Conservation (phyloP, 2,888 invertebrate species). For the Clepsis dumicolana region DNA sequence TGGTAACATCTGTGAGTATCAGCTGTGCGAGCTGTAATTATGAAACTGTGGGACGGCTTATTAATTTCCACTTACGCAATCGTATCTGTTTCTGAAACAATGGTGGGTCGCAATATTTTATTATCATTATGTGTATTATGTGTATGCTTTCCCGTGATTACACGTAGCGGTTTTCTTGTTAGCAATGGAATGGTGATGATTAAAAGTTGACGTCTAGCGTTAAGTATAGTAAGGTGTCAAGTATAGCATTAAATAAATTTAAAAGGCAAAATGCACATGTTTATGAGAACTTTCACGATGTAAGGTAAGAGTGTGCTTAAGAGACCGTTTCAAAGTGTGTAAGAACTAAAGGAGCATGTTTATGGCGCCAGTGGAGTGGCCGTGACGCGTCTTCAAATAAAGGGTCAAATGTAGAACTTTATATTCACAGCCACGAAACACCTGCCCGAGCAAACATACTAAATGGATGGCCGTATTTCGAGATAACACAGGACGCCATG, state of each 20-base stretch:
- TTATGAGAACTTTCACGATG: slow-evolving; percentile 10
- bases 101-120: slow-evolving; percentile 14
- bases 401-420: slow-evolving; percentile 54
- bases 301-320: slow-evolving; percentile 11
- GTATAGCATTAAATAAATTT: background rate
- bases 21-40: slow-evolving; percentile 50
- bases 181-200: too few relatives aligned
- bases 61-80: slow-evolving; percentile 45
- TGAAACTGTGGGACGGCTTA: slow-evolving; percentile 47
- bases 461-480: slow-evolving; percentile 51
- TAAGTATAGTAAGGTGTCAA: background rate
- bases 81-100: slow-evolving; percentile 32
- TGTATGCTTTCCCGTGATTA: background rate
- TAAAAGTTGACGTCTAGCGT: background rate
- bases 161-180: background rate
- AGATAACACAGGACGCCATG: slow-evolving; percentile 54
- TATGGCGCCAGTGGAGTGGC: slow-evolving; percentile 45
- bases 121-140: background rate
- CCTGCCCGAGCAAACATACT: slow-evolving; percentile 54
- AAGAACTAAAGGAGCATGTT: slow-evolving; percentile 28
- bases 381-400: slow-evolving; percentile 58
- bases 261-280: background rate
- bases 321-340: slow-evolving; percentile 2
- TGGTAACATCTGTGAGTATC: slow-evolving; percentile 31
- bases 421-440: slow-evolving; percentile 58